Evolutionary conservation across 1,140 invertebrate genomes (phyloP).

Genomic region (Hycleus cichorii): DNA sequence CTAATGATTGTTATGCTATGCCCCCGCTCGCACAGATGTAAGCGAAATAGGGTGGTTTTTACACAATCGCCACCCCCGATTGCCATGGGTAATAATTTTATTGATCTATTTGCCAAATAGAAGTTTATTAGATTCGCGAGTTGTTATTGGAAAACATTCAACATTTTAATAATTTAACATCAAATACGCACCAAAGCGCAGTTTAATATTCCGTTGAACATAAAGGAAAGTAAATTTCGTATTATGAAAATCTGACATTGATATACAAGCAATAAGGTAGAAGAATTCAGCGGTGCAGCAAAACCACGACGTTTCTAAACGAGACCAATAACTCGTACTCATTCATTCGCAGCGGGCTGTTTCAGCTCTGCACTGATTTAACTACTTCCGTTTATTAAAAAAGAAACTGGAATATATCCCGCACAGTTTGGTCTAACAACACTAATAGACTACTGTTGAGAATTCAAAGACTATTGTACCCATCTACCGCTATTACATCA

Average conservation of each 20-base stretch:
- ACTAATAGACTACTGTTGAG: no score
- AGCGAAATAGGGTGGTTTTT: constrained; percentile 5
- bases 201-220: constrained; percentile 15
- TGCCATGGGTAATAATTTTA: neutral
- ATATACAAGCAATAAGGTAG: constrained; percentile 20
- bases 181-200: constrained; percentile 15
- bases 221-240: constrained; percentile 22
- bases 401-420: no score
- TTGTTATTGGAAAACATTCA: constrained; percentile 15
- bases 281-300: constrained; percentile 19
- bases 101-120: neutral
- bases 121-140: constrained; percentile 10
- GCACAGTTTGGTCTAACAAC: no score
- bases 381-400: constrained; percentile 15
- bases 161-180: constrained; percentile 17
- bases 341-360: constrained; percentile 10
- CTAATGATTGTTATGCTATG: constrained; percentile 9
- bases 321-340: constrained; percentile 15
- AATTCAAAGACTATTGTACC: no score
- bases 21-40: constrained; percentile 1
- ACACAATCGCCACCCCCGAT: neutral
- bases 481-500: no score
- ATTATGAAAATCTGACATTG: constrained; percentile 21
- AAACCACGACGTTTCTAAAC: constrained; percentile 16
- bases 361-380: constrained; percentile 8